Conservation (phyloP, 2,797 vertebrate genomes). For the Potorous gilbertii region DNA sequence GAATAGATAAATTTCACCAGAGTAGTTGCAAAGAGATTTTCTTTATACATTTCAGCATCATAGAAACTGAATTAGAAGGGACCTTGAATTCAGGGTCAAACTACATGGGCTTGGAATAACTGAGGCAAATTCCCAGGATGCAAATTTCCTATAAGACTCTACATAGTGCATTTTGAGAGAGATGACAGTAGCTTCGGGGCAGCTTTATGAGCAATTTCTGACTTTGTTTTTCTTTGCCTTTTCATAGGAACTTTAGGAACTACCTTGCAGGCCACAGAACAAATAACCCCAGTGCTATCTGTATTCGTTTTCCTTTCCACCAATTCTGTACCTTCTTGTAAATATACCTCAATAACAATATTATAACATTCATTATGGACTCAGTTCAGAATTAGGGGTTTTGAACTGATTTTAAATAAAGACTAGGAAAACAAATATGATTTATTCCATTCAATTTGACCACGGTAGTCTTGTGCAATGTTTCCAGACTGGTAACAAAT, state of each 20-base stretch:
- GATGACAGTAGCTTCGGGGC: background rate
- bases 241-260: background rate
- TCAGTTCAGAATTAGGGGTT: background rate
- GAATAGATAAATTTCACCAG: background rate
- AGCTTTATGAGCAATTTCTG: background rate
- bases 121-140: background rate
- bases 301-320: rapidly evolving
- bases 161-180: background rate
- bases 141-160: background rate
- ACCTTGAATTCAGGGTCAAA: background rate
- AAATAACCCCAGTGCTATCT: background rate
- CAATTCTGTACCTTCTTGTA: background rate
- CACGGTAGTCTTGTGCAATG: background rate
- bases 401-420: background rate
- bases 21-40: background rate
- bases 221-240: background rate
- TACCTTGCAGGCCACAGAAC: background rate
- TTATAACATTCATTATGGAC: background rate
- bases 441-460: background rate
- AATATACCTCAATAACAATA: background rate
- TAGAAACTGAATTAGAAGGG: background rate
- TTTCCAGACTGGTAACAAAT: background rate
- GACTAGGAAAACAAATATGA: background rate
- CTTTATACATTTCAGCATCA: background rate
- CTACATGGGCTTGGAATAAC: background rate